Conservation (phyloP, 2,888 invertebrate genomes). For the Hypomecis atomaria region DNA sequence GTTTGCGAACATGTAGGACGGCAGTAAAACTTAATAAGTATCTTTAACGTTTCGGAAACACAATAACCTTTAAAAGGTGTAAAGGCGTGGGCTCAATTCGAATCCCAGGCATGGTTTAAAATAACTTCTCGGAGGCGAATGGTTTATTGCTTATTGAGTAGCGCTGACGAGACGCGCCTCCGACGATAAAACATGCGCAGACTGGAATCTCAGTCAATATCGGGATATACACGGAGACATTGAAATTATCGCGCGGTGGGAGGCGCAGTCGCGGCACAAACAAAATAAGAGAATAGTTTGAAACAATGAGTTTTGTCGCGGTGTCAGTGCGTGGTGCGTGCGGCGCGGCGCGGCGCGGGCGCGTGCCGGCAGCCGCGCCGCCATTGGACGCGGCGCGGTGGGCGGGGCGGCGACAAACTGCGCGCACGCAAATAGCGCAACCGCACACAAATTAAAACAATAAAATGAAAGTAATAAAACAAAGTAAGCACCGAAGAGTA, state of each 20-base stretch:
- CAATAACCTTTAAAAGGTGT: conserved; percentile 84
- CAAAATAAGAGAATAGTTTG: conserved; percentile 75
- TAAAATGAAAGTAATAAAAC: conserved; percentile 84
- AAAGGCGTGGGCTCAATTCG: conserved; percentile 77
- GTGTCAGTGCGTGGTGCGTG: conserved; percentile 56
- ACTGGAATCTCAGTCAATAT: conserved; percentile 82
- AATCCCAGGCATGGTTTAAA: conserved; percentile 75
- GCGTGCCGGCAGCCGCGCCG: conserved; percentile 63
- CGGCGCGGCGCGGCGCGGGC: conserved; percentile 54
- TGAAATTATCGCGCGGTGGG: conserved; percentile 83
- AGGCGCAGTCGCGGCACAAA: conserved; percentile 68
- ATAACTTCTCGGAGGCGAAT: conserved; percentile 82
- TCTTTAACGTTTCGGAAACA: conserved; percentile 75
- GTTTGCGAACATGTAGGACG: conserved; percentile 37
- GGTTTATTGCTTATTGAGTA: conserved; percentile 84
- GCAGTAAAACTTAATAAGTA: conserved; percentile 45
- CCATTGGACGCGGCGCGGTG: conserved; percentile 73
- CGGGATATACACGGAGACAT: conserved; percentile 79
- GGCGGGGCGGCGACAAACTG: conserved; percentile 79
- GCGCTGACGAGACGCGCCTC: conserved; percentile 79
- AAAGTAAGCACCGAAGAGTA: conserved; percentile 76
- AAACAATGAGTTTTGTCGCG: conserved; percentile 83
- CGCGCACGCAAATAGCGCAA: conserved; percentile 84
- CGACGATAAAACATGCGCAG: conserved; percentile 76
- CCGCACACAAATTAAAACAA: conserved; percentile 84